Evolutionary conservation across 2,888 invertebrate genomes (phyloP), one percentile per base, ranked within the genome.

Genomic region (Macropis europaea): DNA sequence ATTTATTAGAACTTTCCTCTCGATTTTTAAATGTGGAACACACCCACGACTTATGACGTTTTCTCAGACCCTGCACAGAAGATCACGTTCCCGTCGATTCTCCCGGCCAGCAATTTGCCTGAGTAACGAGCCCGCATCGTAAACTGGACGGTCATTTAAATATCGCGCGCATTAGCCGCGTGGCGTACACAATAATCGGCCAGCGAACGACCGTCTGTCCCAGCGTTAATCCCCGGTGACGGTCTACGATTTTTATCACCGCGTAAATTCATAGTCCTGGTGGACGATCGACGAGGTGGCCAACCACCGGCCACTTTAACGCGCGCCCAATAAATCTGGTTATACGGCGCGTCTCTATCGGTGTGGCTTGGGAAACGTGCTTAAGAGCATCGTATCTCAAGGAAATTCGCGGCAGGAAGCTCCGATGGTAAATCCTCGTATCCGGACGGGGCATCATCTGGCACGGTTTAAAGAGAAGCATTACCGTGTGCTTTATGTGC

Each of bases 401-500:
- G 40, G 48, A 68, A 71, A 61, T 56, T 56, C 56, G 54, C 61
- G 34, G 30, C 26, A 42, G 9, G 24, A 45, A 24, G n/a, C 5
- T 3, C 40, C 26, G 24, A 26, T 28, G 38, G 59, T 50, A 54
- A 59, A 63, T 56, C 36, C 22, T 47, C 19, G 57, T 40, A 66
- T 67, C 63, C 54, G 48, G 47, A 19, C 47, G 54, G 22, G 66
- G 61, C 45, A 72, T 67, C 61, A 45, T 72, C 61, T 22, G 52
- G 59, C 57, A 34, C 61, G 57, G 64, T 73, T 71, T 61, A 66
- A n/a, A 71, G 61, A 71, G 61, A 71, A 66, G 61, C 73, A 66
- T 73, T 71, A 71, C 60, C 61, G 71, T 45, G 50, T 43, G 52
- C 40, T 73, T 73, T 73, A 73, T 61, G 73, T 66, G 19, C 38